These are phyloP conservation scores for Pachypsylla venusta DNA, from an alignment of 1,140 invertebrate genomes.

Conservation along the genomic window DNA sequence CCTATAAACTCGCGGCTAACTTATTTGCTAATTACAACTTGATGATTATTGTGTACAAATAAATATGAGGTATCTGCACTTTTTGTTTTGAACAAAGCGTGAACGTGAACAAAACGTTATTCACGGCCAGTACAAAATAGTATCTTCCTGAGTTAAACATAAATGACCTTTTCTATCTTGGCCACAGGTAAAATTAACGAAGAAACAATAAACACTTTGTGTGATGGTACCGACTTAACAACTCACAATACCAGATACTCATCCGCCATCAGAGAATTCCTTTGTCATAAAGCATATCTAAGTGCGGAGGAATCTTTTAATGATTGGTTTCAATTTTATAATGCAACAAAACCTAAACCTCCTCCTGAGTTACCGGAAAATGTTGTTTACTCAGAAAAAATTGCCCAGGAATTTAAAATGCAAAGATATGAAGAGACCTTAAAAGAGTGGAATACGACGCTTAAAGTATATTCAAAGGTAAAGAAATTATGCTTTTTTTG, in stretches of 20 bases:
- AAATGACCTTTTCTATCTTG: no score
- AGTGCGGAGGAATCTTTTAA: constrained; percentile 73
- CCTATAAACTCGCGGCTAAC: no score
- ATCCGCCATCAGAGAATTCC: constrained; percentile 51
- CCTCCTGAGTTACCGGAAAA: constrained; percentile 39
- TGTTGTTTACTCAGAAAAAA: constrained; percentile 69
- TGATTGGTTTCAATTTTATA: constrained; percentile 72
- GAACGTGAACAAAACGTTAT: no score
- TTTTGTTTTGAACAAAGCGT: no score
- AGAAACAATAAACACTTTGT: background rate
- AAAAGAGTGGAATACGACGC: constrained; percentile 51
- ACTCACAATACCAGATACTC: constrained; percentile 1
- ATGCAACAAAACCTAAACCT: constrained; percentile 53
- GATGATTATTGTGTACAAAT: no score
- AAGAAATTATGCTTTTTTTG: background rate
- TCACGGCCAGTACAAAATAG: no score
- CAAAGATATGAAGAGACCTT: constrained; percentile 60
- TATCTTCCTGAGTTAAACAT: no score
- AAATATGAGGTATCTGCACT: no score
- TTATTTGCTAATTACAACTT: no score
- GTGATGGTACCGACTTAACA: background rate
- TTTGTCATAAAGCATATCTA: constrained; percentile 62
- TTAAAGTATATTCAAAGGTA: background rate
- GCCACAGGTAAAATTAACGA: background rate
- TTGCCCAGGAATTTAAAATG: constrained; percentile 67